phyloP scores from a whole-genome alignment of 2,113 vertebrate species.

The Neolamprologus toae region DNA sequence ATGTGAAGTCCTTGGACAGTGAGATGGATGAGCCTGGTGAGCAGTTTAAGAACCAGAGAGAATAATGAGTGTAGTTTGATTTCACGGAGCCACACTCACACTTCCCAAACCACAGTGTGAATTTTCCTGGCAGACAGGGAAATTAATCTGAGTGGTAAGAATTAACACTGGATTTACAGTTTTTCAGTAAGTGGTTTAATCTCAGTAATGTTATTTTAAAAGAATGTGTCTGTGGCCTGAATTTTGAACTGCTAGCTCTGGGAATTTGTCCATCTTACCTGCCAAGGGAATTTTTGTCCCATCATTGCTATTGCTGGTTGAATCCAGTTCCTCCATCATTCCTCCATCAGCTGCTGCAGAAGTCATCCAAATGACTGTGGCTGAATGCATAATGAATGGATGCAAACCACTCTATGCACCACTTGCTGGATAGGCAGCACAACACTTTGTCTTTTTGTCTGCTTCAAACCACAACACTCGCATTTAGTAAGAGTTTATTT shows the following conservation, averaged over 20 bases:
- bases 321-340: background rate
- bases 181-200: background rate
- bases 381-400: background rate
- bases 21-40: background rate
- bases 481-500: background rate
- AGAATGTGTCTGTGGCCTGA: background rate
- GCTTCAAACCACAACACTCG: background rate
- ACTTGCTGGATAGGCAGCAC: background rate
- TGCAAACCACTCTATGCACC: background rate
- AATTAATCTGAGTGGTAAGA: background rate
- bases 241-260: background rate
- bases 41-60: background rate
- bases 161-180: background rate
- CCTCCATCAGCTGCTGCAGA: background rate
- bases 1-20: background rate
- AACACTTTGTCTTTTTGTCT: background rate
- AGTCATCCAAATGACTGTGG: background rate
- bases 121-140: background rate
- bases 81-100: background rate
- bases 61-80: background rate
- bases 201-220: background rate
- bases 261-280: background rate
- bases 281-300: background rate
- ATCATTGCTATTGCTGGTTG: background rate
- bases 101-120: background rate